Percentiles rank a stretch among this genome's conserved stretches.
These are phyloP conservation scores for Rhinella marina DNA, from an alignment of 2,797 vertebrate genomes.

Conservation along the genomic window DNA sequence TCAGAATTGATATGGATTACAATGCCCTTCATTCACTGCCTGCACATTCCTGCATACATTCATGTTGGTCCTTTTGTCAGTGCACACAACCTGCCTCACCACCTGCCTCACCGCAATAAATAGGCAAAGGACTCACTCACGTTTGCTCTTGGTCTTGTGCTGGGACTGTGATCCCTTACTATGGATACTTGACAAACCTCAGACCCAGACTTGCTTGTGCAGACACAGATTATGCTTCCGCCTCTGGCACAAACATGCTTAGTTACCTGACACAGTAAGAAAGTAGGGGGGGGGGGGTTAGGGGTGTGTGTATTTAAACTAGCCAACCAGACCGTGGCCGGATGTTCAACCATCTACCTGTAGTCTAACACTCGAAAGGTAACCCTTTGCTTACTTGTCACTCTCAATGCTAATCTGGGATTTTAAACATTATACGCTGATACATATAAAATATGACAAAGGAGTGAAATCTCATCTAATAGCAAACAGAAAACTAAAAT, in stretches of 20 bases:
- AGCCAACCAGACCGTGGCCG: slow-evolving; percentile 28
- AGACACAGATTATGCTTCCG: slow-evolving; percentile 35
- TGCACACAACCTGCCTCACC: neutral
- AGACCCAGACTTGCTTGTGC: slow-evolving; percentile 18
- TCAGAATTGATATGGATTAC: neutral
- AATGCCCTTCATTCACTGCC: neutral
- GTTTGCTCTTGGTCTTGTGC: neutral
- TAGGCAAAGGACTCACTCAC: slow-evolving; percentile 10
- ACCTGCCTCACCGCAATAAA: neutral
- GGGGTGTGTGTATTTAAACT: slow-evolving; percentile 44
- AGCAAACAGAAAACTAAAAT: neutral
- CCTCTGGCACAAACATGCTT: slow-evolving; percentile 32
- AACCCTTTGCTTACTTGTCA: slow-evolving; percentile 35
- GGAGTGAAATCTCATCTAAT: neutral
- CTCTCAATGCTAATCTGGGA: neutral
- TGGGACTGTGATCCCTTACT: slow-evolving; percentile 8
- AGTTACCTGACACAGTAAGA: slow-evolving; percentile 41
- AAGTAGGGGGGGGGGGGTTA: neutral
- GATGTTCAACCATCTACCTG: slow-evolving; percentile 36
- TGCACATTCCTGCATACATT: neutral
- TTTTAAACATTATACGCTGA: neutral
- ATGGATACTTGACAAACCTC: slow-evolving; percentile 1
- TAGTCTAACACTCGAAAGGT: neutral
- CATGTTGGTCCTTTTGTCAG: neutral
- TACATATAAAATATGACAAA: neutral